Percentiles rank a stretch among this genome's conserved stretches.
These are phyloP conservation scores for Erebia palarica DNA, from an alignment of 2,888 invertebrate genomes.

Conservation along the genomic window DNA sequence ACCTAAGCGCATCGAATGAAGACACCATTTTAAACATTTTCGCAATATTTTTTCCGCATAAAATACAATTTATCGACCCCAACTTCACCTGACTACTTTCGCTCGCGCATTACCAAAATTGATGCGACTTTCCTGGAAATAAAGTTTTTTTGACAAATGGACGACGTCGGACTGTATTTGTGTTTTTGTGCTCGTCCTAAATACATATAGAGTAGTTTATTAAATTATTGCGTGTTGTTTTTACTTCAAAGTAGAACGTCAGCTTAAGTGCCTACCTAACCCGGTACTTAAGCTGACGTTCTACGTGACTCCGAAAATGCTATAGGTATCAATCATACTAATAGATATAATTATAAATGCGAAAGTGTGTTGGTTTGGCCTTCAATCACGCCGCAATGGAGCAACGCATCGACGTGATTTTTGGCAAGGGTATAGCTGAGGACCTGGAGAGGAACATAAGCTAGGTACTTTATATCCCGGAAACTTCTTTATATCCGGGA, in stretches of 20 bases:
- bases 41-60: background rate
- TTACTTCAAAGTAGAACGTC: background rate
- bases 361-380: too few species aligned
- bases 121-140: conserved; percentile 22
- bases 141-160: conserved; percentile 14
- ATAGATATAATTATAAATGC: too few species aligned
- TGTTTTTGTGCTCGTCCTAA: conserved; percentile 17
- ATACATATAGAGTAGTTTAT: conserved; percentile 6
- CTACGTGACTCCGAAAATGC: too few species aligned
- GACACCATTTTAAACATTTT: conserved; percentile 17
- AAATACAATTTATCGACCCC: conserved; percentile 2
- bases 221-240: background rate
- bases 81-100: conserved; percentile 16
- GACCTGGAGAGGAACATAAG: too few species aligned
- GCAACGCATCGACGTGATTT: too few species aligned
- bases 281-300: too few species aligned
- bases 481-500: too few species aligned
- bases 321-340: too few species aligned
- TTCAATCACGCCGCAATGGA: too few species aligned
- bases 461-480: too few species aligned
- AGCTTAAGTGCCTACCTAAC: too few species aligned
- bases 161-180: conserved; percentile 4
- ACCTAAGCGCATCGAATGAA: conserved; percentile 15
- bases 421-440: too few species aligned
- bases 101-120: conserved; percentile 19